Conservation (phyloP, 2,113 vertebrate species). For the Centropristis striata region DNA sequence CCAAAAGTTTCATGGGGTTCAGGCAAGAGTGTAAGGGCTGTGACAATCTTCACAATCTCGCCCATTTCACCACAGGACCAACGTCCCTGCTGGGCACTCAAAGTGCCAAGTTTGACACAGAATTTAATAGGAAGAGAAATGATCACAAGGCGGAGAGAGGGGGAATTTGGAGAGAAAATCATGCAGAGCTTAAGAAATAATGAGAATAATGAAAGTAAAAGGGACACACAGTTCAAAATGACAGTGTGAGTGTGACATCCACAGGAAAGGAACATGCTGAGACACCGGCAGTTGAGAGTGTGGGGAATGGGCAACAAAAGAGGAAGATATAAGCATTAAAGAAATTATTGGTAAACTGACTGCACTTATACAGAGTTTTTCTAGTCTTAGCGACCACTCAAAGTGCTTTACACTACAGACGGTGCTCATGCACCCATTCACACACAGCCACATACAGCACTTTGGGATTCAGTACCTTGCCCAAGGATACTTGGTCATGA, state of each 20-base stretch:
- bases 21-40: conserved; percentile 19
- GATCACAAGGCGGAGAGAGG: conserved; percentile 36
- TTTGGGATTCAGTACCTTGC: no score
- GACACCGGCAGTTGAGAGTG: conserved; percentile 29
- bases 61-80: conserved; percentile 38
- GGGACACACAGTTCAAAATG: conserved; percentile 25
- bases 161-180: conserved; percentile 29
- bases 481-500: no score
- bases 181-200: conserved; percentile 65
- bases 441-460: no score
- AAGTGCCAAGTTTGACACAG: conserved; percentile 29
- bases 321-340: conserved; percentile 8
- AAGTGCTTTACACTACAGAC: no score
- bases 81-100: conserved; percentile 38
- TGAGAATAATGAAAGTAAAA: conserved; percentile 54
- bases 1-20: conserved; percentile 8
- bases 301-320: conserved; percentile 42
- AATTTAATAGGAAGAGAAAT: conserved; percentile 46
- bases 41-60: conserved; percentile 40
- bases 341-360: no score
- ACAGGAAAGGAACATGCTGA: conserved; percentile 49
- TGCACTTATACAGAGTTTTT: no score
- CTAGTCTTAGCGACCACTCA: no score
- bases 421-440: no score
- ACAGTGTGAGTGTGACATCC: conserved; percentile 45